A percentile compares a stretch with the other conserved stretches of the same genome.
phyloP scores from a whole-genome alignment of 2,797 vertebrate species.

The Cirrhinus mrigala region DNA sequence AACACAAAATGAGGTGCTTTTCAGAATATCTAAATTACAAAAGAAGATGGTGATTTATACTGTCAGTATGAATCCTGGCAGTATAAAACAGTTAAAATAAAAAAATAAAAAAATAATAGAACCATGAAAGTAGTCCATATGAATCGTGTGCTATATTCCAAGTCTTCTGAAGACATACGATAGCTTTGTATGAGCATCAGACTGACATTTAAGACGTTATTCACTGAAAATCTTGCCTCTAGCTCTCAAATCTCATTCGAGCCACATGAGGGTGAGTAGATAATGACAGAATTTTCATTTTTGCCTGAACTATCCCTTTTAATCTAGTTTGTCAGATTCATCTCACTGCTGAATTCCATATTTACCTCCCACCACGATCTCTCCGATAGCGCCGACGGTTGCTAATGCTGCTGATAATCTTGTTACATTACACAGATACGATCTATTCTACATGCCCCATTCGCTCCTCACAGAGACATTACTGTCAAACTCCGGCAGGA shows the following conservation, averaged over 20 bases:
- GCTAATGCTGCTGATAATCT: slow-evolving; percentile 57
- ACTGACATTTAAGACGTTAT: neutral
- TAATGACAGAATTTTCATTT: slow-evolving; percentile 26
- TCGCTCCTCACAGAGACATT: slow-evolving; percentile 47
- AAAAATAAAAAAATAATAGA: neutral
- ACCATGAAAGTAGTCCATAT: neutral
- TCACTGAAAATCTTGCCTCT: slow-evolving; percentile 14
- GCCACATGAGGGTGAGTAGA: slow-evolving; percentile 5
- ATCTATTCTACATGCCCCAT: slow-evolving; percentile 53
- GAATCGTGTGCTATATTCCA: neutral
- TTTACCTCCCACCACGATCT: slow-evolving; percentile 47
- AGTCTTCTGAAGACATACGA: neutral
- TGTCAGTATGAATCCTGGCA: neutral
- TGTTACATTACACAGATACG: slow-evolving; percentile 58
- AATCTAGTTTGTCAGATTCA: slow-evolving; percentile 53
- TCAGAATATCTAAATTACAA: neutral
- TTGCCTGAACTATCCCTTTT: slow-evolving; percentile 32
- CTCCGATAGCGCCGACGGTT: slow-evolving; percentile 33
- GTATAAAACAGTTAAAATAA: neutral
- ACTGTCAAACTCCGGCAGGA: slow-evolving; percentile 42
- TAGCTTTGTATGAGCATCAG: neutral
- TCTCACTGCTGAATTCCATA: slow-evolving; percentile 47
- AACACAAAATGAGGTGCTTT: neutral
- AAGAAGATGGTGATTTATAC: neutral
- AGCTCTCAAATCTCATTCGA: slow-evolving; percentile 22